Evolutionary conservation across 2,113 vertebrate genomes (phyloP), one percentile per base, ranked within the genome.

Genomic region (Boulengeromyrus knoepffleri): DNA sequence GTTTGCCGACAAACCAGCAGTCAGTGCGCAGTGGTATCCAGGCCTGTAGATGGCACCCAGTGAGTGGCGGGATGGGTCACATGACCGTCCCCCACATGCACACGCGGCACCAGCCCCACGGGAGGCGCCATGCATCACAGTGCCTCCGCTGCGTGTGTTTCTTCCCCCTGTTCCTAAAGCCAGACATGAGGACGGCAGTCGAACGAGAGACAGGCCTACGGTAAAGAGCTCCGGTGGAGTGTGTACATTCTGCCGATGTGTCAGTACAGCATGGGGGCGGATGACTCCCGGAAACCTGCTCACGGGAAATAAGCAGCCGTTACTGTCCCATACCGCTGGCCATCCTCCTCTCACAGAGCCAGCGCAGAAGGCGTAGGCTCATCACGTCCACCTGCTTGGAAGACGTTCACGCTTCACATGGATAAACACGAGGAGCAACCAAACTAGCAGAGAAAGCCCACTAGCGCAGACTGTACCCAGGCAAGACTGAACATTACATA

Each of bases 281-380:
- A 89, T 88, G 90, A 90, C 88, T 89, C 74, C 91, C 87, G 42
- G 52, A 91, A 3, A 24, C 52, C 87, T 53, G 86, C 87, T 62
- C 85, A 45, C 42, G 24, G 74, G 74, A 77, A 77, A 8, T 15
- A 77, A 39, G 36, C 74, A 77, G 74, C 27, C 74, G 36, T 77
- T 77, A 77, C 74, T 39, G 62, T 31, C n/a, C 62, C n/a, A n/a
- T 70, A 31, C 62, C 27, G 36, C 74, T 17, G 74, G 87, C 88
- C 70, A 27, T 36, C 53, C 77, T 42, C 77, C 77, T 49, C 87
- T 46, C 85, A 46, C 46, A 52, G 47, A 42, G 45, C 19, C 27
- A 31, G 49, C 31, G 10, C 47, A 42, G 70, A 47, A 19, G 88
- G 31, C 74, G 36, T 27, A 8, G 9, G 58, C 15, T 27, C 17